Evolutionary conservation across 2,888 invertebrate genomes (phyloP), one percentile per base, ranked within the genome.

Genomic region (Eupithecia dodoneata): DNA sequence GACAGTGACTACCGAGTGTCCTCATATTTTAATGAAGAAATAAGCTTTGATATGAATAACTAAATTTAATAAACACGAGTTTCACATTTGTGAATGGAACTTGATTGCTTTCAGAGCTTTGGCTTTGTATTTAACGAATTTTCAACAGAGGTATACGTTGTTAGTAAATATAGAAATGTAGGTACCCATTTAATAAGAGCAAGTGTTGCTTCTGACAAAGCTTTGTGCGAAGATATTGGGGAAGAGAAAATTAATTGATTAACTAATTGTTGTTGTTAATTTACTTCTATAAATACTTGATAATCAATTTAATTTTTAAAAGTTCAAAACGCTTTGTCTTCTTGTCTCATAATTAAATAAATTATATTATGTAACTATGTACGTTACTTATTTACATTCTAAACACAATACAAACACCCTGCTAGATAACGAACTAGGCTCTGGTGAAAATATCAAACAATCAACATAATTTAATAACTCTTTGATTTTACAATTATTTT

Each of bases 71-170:
- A 59, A 74, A 72, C 69, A 55, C 65, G 71, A 71, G 45, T 66
- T n/a, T 13, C 71, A 63, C 70, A 41, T 75, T 66, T 76, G 49
- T 76, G 76, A 79, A 79, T 75, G 67, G 71, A 70, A 66, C 66
- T 42, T 73, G 74, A 76, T 76, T 79, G 79, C 74, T 74, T 73
- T 74, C 41, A 79, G 42, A 65, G 65, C 30, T 59, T 59, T 59
- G 59, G 3, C 59, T 15, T 59, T 63, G 30, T 63, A 63, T 63
- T 10, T 30, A 12, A 30, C 18, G 2, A 30, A 30, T 63, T 63
- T 63, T 18, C 63, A 30, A 63, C 63, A 63, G 63, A 12, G n/a
- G 18, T 18, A 59, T 4, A 30, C 10, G 63, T 63, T n/a, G 63
- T 63, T 30, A 30, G 18, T 18, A 18, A 9, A 18, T 59, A 18